Percentiles rank a stretch among this genome's conserved stretches.
phyloP scores from a whole-genome alignment of 2,888 invertebrate species.

The Cephus nigrinus region DNA sequence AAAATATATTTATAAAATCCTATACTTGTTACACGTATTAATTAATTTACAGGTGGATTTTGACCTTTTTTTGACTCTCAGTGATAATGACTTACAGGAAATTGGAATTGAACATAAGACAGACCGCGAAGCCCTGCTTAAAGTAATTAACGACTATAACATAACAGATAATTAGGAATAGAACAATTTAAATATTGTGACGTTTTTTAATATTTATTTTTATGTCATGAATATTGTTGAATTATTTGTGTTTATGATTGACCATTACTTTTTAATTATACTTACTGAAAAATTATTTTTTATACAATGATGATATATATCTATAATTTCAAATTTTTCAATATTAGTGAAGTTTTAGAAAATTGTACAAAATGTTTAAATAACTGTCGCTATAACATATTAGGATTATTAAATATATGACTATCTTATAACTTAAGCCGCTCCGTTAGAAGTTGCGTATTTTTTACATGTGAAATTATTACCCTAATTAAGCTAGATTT shows the following conservation, averaged over 20 bases:
- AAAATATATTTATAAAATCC: not conserved
- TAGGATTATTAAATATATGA: too few species aligned
- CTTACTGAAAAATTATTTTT: not conserved
- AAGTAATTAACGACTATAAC: constrained; percentile 43
- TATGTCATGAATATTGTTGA: not conserved
- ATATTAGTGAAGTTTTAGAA: too few species aligned
- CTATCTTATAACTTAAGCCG: too few species aligned
- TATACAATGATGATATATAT: constrained; percentile 18
- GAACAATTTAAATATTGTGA: constrained; percentile 1
- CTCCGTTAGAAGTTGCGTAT: too few species aligned
- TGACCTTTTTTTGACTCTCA: constrained; percentile 55
- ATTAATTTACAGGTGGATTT: constrained; percentile 50
- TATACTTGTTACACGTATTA: not conserved
- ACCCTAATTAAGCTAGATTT: too few species aligned
- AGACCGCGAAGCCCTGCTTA: constrained; percentile 47
- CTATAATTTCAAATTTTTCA: constrained; percentile 7
- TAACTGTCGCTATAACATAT: too few species aligned
- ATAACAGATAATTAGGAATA: constrained; percentile 5
- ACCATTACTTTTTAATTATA: not conserved
- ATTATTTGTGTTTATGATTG: too few species aligned
- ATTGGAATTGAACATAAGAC: constrained; percentile 51
- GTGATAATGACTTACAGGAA: constrained; percentile 52
- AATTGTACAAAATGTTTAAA: too few species aligned
- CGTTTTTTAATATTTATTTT: constrained; percentile 10
- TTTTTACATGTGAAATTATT: too few species aligned